A percentile compares a stretch with the other conserved stretches of the same genome.
phyloP scores from a whole-genome alignment of 2,888 invertebrate species.

The Cremastobaeus sp. region DNA sequence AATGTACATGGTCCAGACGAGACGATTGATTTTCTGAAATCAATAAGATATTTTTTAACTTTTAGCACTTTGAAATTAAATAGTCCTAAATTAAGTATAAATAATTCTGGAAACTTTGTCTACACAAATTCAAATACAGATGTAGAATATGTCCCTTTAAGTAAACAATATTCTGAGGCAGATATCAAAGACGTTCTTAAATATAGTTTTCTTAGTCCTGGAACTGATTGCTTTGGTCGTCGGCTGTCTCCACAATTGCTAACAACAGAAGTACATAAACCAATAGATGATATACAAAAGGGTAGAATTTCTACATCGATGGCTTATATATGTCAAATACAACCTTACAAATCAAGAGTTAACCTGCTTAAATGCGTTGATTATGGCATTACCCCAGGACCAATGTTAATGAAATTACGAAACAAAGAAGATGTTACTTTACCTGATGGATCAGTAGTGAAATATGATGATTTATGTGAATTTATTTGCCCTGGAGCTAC shows the following conservation, averaged over 20 bases:
- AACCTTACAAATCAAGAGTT: conserved; percentile 86
- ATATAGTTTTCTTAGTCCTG: too few relatives aligned
- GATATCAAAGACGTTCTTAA: conserved; percentile 75
- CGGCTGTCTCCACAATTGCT: too few relatives aligned
- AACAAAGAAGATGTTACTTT: conserved; percentile 88
- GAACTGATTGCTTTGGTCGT: too few relatives aligned
- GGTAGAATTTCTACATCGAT: conserved; percentile 77
- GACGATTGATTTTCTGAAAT: conserved; percentile 85
- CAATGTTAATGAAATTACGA: conserved; percentile 90
- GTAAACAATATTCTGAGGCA: too few relatives aligned
- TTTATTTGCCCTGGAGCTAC: conserved; percentile 87
- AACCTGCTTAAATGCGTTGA: conserved; percentile 89
- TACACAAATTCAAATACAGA: conserved; percentile 87
- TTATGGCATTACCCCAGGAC: conserved; percentile 89
- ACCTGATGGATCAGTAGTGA: conserved; percentile 86
- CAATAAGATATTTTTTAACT: conserved; percentile 87
- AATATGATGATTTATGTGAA: conserved; percentile 84
- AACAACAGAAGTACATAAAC: conserved; percentile 68
- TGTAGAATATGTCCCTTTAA: conserved; percentile 85
- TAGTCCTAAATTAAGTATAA: conserved; percentile 77
- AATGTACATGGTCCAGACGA: conserved; percentile 91
- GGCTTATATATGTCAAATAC: conserved; percentile 83
- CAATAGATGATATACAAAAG: conserved; percentile 51
- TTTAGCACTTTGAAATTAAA: conserved; percentile 85
- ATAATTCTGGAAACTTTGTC: conserved; percentile 78